These are phyloP conservation scores for Chrysochloris asiatica DNA, from an alignment of 2,113 vertebrate genomes.

Conservation along the genomic window DNA sequence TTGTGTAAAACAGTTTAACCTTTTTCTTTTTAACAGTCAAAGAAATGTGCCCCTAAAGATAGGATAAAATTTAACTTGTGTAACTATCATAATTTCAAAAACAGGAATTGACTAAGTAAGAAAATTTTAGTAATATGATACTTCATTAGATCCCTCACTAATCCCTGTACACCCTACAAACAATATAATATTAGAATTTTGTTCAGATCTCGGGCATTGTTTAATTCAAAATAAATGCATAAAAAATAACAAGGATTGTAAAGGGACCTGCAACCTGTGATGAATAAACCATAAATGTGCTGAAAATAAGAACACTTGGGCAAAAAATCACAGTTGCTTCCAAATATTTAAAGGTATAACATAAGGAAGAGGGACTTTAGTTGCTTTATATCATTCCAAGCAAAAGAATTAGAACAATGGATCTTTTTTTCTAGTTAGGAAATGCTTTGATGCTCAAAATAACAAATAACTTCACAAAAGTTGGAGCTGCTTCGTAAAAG, in stretches of 20 bases:
- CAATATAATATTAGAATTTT: neutral
- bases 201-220: neutral
- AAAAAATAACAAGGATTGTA: neutral
- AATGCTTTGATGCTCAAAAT: neutral
- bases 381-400: neutral
- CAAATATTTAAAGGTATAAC: constrained; percentile 33
- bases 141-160: neutral
- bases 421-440: neutral
- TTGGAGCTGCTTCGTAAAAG: neutral
- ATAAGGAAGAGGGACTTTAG: neutral
- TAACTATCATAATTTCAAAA: neutral
- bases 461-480: neutral
- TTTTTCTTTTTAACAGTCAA: neutral
- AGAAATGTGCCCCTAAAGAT: neutral
- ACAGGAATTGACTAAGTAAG: no score
- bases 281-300: neutral
- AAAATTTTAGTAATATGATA: neutral
- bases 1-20: neutral
- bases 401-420: constrained; percentile 34
- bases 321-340: neutral
- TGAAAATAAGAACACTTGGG: constrained; percentile 21
- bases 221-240: constrained; percentile 17
- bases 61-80: constrained; percentile 9
- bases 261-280: neutral
- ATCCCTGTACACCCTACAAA: neutral